phyloP scores from a whole-genome alignment of 2,113 vertebrate genomes.

The Scolopax mira region DNA sequence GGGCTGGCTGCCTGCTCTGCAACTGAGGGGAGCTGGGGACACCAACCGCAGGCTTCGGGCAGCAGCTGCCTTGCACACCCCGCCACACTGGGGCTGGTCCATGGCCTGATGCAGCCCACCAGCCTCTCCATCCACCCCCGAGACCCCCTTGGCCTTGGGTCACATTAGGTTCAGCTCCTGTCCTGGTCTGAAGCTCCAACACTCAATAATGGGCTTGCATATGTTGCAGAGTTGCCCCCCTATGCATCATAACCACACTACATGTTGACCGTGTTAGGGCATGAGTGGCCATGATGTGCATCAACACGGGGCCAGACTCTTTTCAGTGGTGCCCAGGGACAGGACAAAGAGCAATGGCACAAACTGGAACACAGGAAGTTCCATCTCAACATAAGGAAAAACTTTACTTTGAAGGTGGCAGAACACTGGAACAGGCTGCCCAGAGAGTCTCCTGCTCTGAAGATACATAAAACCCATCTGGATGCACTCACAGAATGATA shows the following conservation, averaged over 20 bases:
- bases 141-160: background rate
- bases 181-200: background rate
- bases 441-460: background rate
- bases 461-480: background rate
- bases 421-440: background rate
- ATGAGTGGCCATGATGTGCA: fast-evolving
- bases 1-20: background rate
- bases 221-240: background rate
- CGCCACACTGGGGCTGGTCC: background rate
- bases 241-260: background rate
- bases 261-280: background rate
- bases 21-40: background rate
- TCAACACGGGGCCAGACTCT: background rate
- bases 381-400: background rate
- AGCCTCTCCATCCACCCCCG: fast-evolving
- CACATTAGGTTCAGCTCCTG: background rate
- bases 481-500: background rate
- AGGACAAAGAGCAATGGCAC: background rate
- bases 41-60: background rate
- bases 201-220: fast-evolving
- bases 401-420: background rate
- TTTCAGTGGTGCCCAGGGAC: background rate
- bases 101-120: fast-evolving
- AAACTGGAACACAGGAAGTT: background rate
- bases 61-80: background rate